phyloP scores from a whole-genome alignment of 2,888 invertebrate genomes.

The Apantesis nais region DNA sequence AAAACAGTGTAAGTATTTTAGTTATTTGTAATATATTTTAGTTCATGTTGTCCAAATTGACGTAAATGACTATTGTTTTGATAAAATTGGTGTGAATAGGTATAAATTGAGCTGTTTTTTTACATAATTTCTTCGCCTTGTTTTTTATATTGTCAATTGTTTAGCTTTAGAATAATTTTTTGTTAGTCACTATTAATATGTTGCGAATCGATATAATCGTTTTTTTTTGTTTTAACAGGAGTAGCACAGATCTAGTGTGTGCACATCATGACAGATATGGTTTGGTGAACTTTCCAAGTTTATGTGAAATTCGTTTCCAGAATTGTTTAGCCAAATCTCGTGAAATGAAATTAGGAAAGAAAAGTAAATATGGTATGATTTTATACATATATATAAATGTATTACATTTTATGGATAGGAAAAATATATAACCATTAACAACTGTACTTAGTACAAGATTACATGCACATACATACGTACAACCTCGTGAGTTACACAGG shows the following conservation, averaged over 20 bases:
- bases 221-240: background rate
- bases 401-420: too few relatives aligned
- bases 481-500: too few relatives aligned
- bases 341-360: background rate
- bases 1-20: background rate
- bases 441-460: too few relatives aligned
- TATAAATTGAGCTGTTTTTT: too few relatives aligned
- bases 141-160: background rate
- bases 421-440: too few relatives aligned
- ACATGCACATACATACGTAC: too few relatives aligned
- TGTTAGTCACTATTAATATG: too few relatives aligned
- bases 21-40: background rate
- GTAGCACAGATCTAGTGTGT: background rate
- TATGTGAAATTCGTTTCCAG: constrained; percentile 16
- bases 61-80: too few relatives aligned
- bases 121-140: background rate
- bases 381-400: background rate
- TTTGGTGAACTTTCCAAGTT: constrained; percentile 13
- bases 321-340: constrained; percentile 12
- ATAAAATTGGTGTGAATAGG: too few relatives aligned
- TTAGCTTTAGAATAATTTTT: background rate
- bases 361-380: constrained; percentile 4
- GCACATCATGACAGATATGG: constrained; percentile 10
- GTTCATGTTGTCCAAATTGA: background rate
- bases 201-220: too few relatives aligned